These are phyloP conservation scores for Oceanodroma leucorhoa DNA, from an alignment of 2,797 vertebrate genomes.

Conservation along the genomic window DNA sequence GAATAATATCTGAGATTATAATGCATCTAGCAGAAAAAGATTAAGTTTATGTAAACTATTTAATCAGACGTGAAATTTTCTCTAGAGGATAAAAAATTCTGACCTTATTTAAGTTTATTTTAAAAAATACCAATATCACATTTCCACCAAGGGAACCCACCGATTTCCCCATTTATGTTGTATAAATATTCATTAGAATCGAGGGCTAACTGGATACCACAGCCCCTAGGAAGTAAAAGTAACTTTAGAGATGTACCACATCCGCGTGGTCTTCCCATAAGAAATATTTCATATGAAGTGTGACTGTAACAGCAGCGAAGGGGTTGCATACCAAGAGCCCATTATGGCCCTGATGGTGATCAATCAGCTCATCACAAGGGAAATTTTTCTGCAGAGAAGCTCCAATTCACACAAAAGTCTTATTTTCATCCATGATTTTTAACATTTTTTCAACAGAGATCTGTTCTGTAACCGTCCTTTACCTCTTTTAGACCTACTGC, in stretches of 20 bases:
- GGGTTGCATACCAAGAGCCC: background rate
- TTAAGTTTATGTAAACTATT: slow-evolving; percentile 86
- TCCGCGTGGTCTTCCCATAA: fast-evolving
- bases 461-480: background rate
- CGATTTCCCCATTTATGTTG: slow-evolving; percentile 54
- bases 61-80: slow-evolving; percentile 83
- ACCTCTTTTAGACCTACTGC: background rate
- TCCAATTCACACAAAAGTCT: background rate
- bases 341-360: background rate
- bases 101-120: slow-evolving; percentile 80
- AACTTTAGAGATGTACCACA: background rate
- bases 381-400: background rate
- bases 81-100: slow-evolving; percentile 78
- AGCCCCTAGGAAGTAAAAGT: background rate
- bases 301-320: background rate
- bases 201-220: slow-evolving; percentile 37
- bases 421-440: background rate
- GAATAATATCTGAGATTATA: slow-evolving; percentile 85
- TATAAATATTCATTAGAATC: slow-evolving; percentile 63
- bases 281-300: background rate
- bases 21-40: slow-evolving; percentile 79
- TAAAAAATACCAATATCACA: slow-evolving; percentile 72
- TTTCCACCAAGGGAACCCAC: slow-evolving; percentile 63
- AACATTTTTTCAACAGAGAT: background rate
- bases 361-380: background rate